phyloP scores from a whole-genome alignment of 2,888 invertebrate genomes.

The Dorcus parallelipipedus region DNA sequence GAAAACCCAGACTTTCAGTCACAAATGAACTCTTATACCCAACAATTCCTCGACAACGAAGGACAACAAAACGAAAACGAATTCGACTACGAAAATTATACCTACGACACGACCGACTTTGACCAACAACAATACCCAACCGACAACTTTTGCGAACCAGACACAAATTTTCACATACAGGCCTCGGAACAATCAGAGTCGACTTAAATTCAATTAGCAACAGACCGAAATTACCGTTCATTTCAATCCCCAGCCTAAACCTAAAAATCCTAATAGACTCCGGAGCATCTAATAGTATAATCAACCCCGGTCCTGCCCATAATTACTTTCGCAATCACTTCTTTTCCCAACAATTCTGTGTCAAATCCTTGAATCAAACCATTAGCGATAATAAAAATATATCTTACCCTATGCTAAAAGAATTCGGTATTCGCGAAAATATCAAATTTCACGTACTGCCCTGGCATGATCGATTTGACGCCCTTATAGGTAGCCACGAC shows the following conservation, averaged over 20 bases:
- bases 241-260: too few species aligned
- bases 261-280: too few species aligned
- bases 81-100: too few species aligned
- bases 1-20: slow-evolving; percentile 1
- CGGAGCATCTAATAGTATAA: too few species aligned
- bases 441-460: slow-evolving; percentile 6
- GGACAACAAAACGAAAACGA: too few species aligned
- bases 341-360: not conserved
- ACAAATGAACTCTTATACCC: too few species aligned
- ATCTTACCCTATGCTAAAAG: slow-evolving; percentile 5
- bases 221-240: slow-evolving; percentile 16
- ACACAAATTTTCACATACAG: slow-evolving; percentile 9
- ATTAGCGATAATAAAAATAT: slow-evolving; percentile 6
- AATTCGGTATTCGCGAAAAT: slow-evolving; percentile 5
- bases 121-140: not conserved
- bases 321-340: too few species aligned
- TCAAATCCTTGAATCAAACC: slow-evolving; percentile 6
- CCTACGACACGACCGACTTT: not conserved
- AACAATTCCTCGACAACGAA: too few species aligned
- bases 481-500: slow-evolving; percentile 9
- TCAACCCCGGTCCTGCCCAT: too few species aligned
- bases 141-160: not conserved
- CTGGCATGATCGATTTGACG: slow-evolving; percentile 13
- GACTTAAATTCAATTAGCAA: slow-evolving; percentile 11
- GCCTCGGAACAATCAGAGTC: slow-evolving; percentile 11